Evolutionary conservation across 2,888 invertebrate genomes (phyloP), one percentile per base, ranked within the genome.

Genomic region (Eumerus sabulonum): DNA sequence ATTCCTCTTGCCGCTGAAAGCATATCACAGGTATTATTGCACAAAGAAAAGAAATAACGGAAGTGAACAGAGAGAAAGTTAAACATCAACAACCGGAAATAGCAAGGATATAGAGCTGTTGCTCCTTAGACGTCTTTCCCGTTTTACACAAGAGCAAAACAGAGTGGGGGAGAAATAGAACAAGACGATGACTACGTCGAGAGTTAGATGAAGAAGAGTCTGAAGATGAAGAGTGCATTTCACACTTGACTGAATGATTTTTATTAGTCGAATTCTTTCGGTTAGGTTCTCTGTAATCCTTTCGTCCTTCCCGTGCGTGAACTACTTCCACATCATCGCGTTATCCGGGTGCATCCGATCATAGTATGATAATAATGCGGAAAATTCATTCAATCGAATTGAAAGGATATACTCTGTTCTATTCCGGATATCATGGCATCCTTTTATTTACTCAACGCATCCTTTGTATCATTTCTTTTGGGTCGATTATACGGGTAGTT

Each of bases 161-260:
- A 36, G 13, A 7, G 3, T 18, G 42, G 45, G 40, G 62, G 63
- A 64, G 47, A 53, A n/a, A 16, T 54, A 18, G 12, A 9, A 60
- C 27, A 62, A 40, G 64, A 57, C 11, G 51, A 70, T 13, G 63
- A 19, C 38, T 40, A 56, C 9, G 45, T 16, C 3, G 13, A 13
- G 1, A n/a, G n/a, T n/a, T n/a, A n/a, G n/a, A n/a, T n/a, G n/a
- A n/a, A n/a, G 27, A 51, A 19, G 16, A 14, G n/a, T 11, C 11
- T 9, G 56, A 42, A n/a, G 53, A 48, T n/a, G 60, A 60, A 44
- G 66, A 79, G 68, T 79, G 79, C 79, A 79, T 88, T 87, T 88
- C 87, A 86, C 88, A 88, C 88, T 87, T 86, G 88, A 87, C 85
- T 87, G 88, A 84, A 84, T 86, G 86, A 87, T 88, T 87, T 88